Conservation (phyloP, 1,140 invertebrate genomes). For the Pachyrhynchus sulphureomaculatus region DNA sequence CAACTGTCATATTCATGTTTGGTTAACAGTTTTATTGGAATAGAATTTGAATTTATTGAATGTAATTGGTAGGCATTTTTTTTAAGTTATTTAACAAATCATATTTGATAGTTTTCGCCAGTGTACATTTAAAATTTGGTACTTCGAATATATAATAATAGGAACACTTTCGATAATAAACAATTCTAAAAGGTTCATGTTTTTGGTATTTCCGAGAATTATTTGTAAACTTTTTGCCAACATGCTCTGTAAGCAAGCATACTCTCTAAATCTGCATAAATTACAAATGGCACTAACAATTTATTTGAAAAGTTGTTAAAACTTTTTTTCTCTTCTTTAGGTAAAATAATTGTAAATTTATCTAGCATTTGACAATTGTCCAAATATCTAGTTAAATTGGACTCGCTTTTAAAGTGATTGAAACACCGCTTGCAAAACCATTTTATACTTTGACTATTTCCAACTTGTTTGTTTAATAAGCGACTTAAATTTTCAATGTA, state of each 20-base stretch:
- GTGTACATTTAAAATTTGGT: constrained; percentile 36
- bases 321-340: constrained; percentile 19
- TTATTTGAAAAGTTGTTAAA: constrained; percentile 39
- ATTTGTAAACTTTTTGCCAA: no score
- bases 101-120: constrained; percentile 37
- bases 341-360: constrained; percentile 27
- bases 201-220: constrained; percentile 33
- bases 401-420: constrained; percentile 22
- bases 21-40: constrained; percentile 15
- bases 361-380: background rate
- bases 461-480: constrained; percentile 23
- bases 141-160: constrained; percentile 36
- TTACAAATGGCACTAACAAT: constrained; percentile 39
- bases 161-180: background rate
- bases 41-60: constrained; percentile 27
- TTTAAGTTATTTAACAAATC: constrained; percentile 29
- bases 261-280: constrained; percentile 48
- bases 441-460: constrained; percentile 14
- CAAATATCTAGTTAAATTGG: constrained; percentile 21
- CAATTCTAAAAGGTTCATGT: constrained; percentile 39
- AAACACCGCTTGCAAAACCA: constrained; percentile 32
- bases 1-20: background rate
- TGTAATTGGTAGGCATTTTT: constrained; percentile 27
- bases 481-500: constrained; percentile 19
- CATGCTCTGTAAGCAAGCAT: no score